Conservation (phyloP, 2,888 invertebrate genomes). For the Didymodactylos carnosus region DNA sequence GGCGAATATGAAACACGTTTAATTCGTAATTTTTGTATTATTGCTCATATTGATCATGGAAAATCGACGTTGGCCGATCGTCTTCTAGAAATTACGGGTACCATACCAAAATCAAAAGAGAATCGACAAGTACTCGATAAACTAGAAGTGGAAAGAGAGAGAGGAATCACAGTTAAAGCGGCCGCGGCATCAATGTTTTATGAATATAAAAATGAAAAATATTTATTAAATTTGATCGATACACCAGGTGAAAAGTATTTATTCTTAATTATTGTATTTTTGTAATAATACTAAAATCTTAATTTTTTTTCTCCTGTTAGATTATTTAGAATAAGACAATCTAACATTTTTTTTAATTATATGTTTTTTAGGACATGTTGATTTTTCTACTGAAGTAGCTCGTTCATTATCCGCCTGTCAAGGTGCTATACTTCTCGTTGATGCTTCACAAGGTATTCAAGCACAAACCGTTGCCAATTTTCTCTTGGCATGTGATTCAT, state of each 20-base stretch:
- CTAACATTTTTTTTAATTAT: neutral
- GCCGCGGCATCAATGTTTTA: constrained; percentile 68
- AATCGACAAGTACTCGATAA: constrained; percentile 37
- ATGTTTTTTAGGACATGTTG: constrained; percentile 58
- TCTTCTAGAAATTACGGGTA: constrained; percentile 69
- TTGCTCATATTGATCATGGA: constrained; percentile 97
- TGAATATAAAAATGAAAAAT: constrained; percentile 43
- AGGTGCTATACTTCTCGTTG: constrained; percentile 77
- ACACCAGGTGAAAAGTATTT: constrained; percentile 45
- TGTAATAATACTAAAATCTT: neutral
- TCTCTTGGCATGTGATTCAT: constrained; percentile 61
- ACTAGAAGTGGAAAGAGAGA: constrained; percentile 64
- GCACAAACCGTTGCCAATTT: constrained; percentile 95
- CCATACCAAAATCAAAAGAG: neutral
- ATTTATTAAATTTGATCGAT: constrained; percentile 79
- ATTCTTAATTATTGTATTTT: constrained; percentile 3
- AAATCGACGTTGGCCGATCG: constrained; percentile 91
- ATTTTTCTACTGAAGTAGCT: constrained; percentile 83
- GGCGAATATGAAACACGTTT: neutral
- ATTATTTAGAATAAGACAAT: neutral
- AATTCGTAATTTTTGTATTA: constrained; percentile 82
- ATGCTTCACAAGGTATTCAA: constrained; percentile 73
- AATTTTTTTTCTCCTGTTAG: no score
- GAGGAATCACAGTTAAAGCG: constrained; percentile 95
- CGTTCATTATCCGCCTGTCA: constrained; percentile 76